phyloP scores from a whole-genome alignment of 2,113 vertebrate genomes.

The Poeciliopsis turrubarensis region DNA sequence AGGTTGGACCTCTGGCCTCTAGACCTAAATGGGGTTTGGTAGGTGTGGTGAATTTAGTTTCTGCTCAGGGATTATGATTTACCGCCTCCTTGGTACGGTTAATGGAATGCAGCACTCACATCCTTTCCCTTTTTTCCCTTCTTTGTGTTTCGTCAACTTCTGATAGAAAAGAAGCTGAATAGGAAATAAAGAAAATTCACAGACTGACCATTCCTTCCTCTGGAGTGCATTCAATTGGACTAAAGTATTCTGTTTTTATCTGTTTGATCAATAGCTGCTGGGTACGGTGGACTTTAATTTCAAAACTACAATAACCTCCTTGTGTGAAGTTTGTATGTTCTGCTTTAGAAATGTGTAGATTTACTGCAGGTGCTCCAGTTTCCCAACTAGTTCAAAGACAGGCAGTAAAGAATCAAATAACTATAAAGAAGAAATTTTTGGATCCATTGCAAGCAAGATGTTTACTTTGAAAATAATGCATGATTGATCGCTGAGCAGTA shows the following conservation, averaged over 20 bases:
- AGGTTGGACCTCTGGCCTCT: slow-evolving; percentile 62
- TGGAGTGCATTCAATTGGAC: too few species aligned
- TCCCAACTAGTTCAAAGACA: not conserved
- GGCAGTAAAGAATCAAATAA: not conserved
- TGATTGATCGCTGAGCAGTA: not conserved
- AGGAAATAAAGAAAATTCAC: not conserved
- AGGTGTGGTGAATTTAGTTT: slow-evolving; percentile 71
- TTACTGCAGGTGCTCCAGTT: not conserved
- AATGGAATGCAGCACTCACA: slow-evolving; percentile 44
- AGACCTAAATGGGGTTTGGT: slow-evolving; percentile 74
- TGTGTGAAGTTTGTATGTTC: not conserved
- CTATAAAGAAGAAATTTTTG: not conserved
- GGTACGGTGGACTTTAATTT: not conserved
- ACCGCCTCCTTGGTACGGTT: slow-evolving; percentile 48
- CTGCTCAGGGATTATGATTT: slow-evolving; percentile 65
- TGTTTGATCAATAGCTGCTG: not conserved
- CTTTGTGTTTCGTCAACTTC: slow-evolving; percentile 47
- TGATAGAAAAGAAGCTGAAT: slow-evolving; percentile 19
- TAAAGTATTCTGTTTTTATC: not conserved
- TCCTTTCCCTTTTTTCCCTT: slow-evolving; percentile 30
- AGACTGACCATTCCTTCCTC: slow-evolving; percentile 5
- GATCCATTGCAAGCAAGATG: not conserved
- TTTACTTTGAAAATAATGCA: not conserved
- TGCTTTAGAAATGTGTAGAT: not conserved
- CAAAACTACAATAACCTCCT: not conserved